Base-by-base conservation (phyloP, 1,140 invertebrate species). In the Drosophila baimaii region DNA sequence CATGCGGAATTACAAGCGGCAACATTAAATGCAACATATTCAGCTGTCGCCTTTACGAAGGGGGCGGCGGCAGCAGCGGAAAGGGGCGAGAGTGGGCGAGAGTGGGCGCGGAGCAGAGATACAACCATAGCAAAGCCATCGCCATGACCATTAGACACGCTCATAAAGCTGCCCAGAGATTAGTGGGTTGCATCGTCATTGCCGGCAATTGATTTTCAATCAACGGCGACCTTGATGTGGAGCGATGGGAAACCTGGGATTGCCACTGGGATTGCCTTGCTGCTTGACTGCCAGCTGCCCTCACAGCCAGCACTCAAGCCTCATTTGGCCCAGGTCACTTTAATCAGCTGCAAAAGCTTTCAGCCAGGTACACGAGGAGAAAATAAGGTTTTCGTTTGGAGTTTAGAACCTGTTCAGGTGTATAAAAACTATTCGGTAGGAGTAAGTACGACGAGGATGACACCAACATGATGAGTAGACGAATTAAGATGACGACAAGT, bases 181-280 rank as follows among this genome's bases (percentile, higher is more conserved):
- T 77, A 77, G 65, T 81, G 52, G 71, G 66, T 57, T 82, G 79
- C 77, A 69, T 69, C 66, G 59, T 65, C 54, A 77, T 73, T 76
- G 76, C 79, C 47, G 72, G 63, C 66, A 66, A 86, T 82, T 86
- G 82, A 86, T 82, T 86, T 86, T 88, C 82, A 86, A 86, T 86
- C 82, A 85, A 52, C 63, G 54, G 31, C 59, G 78, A 64, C 69
- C 81, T 75, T 71, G 82, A 71, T 68, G 66, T 33, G 39, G 12
- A 39, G 56, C 75, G 54, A 37, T 55, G 29, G 55, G 15, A 65
- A 35, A 69, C 65, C 65, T 54, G 65, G 33, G 25, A 61, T 31
- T 37, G 56, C 21, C 27, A 49, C 29, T 51, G 65, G 33, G 33
- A 65, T 66, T 69, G 62, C 46, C 46, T 66, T 54, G 65, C 66